These are phyloP conservation scores for Lepidochrysops patricia DNA, from an alignment of 2,888 invertebrate genomes.

Conservation along the genomic window DNA sequence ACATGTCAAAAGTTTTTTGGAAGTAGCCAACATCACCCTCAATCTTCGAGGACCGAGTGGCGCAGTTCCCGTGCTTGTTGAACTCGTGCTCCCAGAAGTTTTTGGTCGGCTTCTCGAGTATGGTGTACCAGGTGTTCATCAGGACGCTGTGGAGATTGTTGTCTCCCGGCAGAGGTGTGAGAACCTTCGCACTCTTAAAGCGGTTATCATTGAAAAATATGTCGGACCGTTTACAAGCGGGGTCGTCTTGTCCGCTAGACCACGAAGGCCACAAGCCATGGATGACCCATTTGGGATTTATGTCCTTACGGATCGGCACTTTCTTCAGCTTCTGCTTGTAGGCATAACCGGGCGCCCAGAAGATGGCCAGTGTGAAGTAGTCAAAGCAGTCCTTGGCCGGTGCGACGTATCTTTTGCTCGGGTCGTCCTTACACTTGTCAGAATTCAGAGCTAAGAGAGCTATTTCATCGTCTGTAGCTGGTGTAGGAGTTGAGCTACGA, in stretches of 20 bases:
- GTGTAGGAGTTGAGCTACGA: background rate
- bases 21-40: background rate
- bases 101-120: background rate
- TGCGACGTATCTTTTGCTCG: background rate
- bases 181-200: background rate
- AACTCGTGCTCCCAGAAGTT: background rate
- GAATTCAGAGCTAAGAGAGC: background rate
- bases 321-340: background rate
- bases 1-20: background rate
- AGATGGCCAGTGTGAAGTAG: background rate
- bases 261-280: background rate
- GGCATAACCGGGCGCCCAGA: background rate
- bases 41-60: background rate
- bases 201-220: background rate
- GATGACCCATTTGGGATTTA: background rate
- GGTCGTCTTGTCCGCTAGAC: background rate
- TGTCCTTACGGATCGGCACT: background rate
- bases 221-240: background rate
- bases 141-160: background rate
- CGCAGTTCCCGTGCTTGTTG: background rate
- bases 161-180: background rate
- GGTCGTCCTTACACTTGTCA: background rate
- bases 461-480: background rate
- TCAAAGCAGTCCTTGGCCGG: background rate
- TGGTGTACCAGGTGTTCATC: background rate